Evolutionary conservation across 2,797 vertebrate genomes (phyloP).

Genomic region (Rhinella marina): DNA sequence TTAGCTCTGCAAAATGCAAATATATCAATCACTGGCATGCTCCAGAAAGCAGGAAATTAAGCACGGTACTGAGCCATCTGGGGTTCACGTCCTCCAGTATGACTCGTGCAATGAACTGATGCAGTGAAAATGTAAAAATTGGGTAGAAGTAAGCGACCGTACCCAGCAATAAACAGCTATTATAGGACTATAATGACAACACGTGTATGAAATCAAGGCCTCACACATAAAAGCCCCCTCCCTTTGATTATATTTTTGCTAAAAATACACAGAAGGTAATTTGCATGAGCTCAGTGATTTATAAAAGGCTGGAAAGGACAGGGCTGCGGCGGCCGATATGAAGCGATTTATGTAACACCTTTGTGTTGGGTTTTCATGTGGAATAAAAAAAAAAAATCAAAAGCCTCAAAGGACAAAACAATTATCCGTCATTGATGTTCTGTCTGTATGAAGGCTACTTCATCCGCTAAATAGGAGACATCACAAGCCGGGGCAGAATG

Average conservation of each 20-base stretch:
- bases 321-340: not conserved
- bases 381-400: conserved; percentile 19
- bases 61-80: not conserved
- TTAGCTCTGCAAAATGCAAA: not conserved
- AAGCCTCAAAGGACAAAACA: conserved; percentile 5
- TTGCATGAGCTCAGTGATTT: conserved; percentile 4
- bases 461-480: not conserved
- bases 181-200: not conserved
- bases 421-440: conserved; percentile 18
- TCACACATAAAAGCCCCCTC: not conserved
- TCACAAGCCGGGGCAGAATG: not conserved
- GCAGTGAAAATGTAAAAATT: not conserved
- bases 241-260: not conserved
- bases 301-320: not conserved
- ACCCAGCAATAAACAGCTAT: not conserved
- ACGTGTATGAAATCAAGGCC: not conserved
- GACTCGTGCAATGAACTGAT: not conserved
- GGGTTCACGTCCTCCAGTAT: not conserved
- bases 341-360: not conserved
- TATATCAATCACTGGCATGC: not conserved
- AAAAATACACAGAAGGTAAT: conserved; percentile 4
- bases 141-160: not conserved
- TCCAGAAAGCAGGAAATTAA: not conserved
- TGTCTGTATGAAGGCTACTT: not conserved
- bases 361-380: conserved; percentile 1